Base-by-base conservation (phyloP, 2,888 invertebrate species). In the Agelastica alni region DNA sequence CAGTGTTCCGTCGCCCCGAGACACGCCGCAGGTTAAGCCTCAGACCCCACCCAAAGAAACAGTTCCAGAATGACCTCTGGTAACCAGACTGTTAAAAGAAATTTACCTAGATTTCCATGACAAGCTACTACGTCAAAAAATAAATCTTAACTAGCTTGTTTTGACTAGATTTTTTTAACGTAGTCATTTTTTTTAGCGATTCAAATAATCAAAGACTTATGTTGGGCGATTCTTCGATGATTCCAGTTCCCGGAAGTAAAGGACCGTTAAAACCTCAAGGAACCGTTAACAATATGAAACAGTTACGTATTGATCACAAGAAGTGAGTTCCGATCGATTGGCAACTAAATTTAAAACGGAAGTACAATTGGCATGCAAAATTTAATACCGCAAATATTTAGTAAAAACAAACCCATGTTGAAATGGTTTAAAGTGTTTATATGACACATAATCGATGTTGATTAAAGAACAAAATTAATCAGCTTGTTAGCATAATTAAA, bases 161-260 rank as follows among this genome's bases (percentile, higher is more conserved):
- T n/a, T n/a, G n/a, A n/a, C n/a, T n/a, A n/a, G n/a, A n/a, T n/a
- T n/a, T n/a, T n/a, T n/a, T n/a, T n/a, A n/a, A n/a, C n/a, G n/a
- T n/a, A n/a, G n/a, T n/a, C n/a, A 26, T 17, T 26, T 45, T 28
- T 59, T 75, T 26, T 51, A 92, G 92, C 66, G 96, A 97, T 74
- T 96, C 96, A 0, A 96, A 96, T 73, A 95, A 95, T 75, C 96
- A 96, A 73, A 84, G 96, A 26, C 79, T 96, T 56, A 86, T 94
- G 76, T 79, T 95, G 43, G 96, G 96, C 2, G 97, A 96, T 74
- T 96, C 95, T 0, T 94, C 94, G 0, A 91, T 95, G 83, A 84
- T 96, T 67, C 93, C 93, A 1, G 89, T 93, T 1, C 91, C 91
- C 53, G 85, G 88, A 7, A 84, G 85, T 66, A 84, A 84, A 67